Percentiles rank a stretch among this genome's conserved stretches.
Conservation (phyloP, 2,113 vertebrate species). For the Helogale parvula region DNA sequence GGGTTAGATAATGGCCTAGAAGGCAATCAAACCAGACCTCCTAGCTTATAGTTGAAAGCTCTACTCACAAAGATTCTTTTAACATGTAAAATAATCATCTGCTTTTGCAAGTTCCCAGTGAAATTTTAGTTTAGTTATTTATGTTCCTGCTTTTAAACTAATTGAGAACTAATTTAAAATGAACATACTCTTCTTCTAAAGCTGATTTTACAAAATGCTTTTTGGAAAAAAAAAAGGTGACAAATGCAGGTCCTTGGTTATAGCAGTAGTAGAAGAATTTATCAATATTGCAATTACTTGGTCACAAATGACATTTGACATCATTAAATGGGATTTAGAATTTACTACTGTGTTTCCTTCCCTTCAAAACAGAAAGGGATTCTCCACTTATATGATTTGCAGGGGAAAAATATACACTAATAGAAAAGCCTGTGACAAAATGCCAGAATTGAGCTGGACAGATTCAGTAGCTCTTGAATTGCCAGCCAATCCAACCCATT, state of each 20-base stretch:
- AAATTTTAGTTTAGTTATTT: slow-evolving; percentile 17
- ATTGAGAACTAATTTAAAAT: slow-evolving; percentile 59
- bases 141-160: slow-evolving; percentile 13
- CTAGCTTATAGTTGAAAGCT: neutral
- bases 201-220: neutral
- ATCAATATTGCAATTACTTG: slow-evolving; percentile 4
- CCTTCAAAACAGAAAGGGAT: slow-evolving; percentile 2
- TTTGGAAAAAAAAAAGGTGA: neutral
- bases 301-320: neutral
- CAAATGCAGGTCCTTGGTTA: neutral
- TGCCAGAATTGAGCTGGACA: neutral
- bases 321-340: neutral
- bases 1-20: neutral
- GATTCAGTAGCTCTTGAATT: slow-evolving; percentile 27
- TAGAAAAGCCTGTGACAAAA: neutral
- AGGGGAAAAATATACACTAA: neutral
- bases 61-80: neutral
- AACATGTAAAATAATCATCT: neutral
- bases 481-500: slow-evolving; percentile 54
- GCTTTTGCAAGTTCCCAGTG: neutral
- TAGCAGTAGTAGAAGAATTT: slow-evolving; percentile 54
- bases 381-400: neutral
- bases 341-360: neutral
- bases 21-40: slow-evolving; percentile 31
- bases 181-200: neutral